Evolutionary conservation across 2,797 vertebrate genomes (phyloP), one percentile per base, ranked within the genome.

Genomic region (Rhyacichthys aspro): DNA sequence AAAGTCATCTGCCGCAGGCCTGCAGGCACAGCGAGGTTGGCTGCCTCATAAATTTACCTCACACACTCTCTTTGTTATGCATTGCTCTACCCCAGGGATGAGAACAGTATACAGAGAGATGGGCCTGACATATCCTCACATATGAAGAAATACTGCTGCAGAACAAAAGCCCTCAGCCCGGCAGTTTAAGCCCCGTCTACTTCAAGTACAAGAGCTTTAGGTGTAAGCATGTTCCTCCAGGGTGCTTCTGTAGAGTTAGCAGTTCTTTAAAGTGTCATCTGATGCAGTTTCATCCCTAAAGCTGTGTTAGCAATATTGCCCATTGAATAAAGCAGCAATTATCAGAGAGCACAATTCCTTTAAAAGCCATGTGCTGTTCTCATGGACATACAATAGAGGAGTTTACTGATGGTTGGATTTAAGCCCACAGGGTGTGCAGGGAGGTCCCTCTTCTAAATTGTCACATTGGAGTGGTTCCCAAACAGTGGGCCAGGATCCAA

Each of bases 1-100:
- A 57, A 72, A 84, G 85, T 82, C 83, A 78, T 84, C 79, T 71
- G 74, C 78, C 74, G 28, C 70, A 45, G 65, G 67, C 74, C 79
- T 45, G 66, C 81, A 59, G 78, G 86, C 81, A 64, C 50, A 46
- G 65, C 52, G 67, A 53, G 74, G 52, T 39, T 54, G 73, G 56
- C 74, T 48, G 72, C 60, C 63, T 82, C 83, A 78, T 89, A 84
- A 86, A 86, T 89, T 77, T 70, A 59, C 67, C 59, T 43, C 65
- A 65, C 63, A 56, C 41, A 61, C 47, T 39, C 59, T n/a, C 66
- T 70, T 75, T 84, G 71, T 79, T 73, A 79, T 80, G 72, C 76
- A 81, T 72, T 70, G 70, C 58, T 70, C 59, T 46, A 53, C 63
- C 74, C 67, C 43, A 17, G 65, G 62, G 77, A 75, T 44, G 59